Conservation (phyloP, 2,888 invertebrate genomes). For the Caenorhabditis drosophilae region DNA sequence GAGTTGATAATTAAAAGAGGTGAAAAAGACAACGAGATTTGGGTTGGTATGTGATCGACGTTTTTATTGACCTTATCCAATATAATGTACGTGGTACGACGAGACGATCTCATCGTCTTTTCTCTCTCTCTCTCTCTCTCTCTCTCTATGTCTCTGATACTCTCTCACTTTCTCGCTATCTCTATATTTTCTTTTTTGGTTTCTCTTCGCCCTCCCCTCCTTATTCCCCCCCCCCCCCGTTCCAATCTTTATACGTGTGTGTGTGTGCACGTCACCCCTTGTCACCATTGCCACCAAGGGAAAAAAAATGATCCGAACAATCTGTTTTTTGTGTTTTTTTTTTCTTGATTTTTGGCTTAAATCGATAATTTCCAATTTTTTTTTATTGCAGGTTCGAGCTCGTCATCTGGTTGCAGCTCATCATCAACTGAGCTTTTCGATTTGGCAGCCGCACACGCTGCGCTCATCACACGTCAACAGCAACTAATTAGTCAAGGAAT, state of each 20-base stretch:
- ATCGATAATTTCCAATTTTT: not conserved
- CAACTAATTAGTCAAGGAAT: constrained; percentile 22
- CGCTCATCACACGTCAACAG: constrained; percentile 19
- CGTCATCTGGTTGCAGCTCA: constrained; percentile 33
- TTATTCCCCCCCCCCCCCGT: not conserved
- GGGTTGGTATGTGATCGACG: no score
- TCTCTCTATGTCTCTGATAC: no score
- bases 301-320: not conserved
- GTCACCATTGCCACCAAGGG: not conserved
- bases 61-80: no score
- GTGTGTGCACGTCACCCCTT: not conserved
- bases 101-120: no score
- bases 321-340: not conserved
- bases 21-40: no score
- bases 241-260: not conserved
- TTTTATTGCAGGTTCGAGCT: constrained; percentile 25
- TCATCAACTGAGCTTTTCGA: constrained; percentile 31
- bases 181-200: not conserved
- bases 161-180: not conserved
- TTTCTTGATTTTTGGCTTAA: not conserved
- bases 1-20: no score
- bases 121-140: not conserved
- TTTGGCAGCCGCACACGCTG: constrained; percentile 19
- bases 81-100: no score
- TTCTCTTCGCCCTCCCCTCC: not conserved